Percentiles rank a stretch among this genome's conserved stretches.
phyloP scores from a whole-genome alignment of 2,797 vertebrate genomes.

The Coranthus polyacanthus region DNA sequence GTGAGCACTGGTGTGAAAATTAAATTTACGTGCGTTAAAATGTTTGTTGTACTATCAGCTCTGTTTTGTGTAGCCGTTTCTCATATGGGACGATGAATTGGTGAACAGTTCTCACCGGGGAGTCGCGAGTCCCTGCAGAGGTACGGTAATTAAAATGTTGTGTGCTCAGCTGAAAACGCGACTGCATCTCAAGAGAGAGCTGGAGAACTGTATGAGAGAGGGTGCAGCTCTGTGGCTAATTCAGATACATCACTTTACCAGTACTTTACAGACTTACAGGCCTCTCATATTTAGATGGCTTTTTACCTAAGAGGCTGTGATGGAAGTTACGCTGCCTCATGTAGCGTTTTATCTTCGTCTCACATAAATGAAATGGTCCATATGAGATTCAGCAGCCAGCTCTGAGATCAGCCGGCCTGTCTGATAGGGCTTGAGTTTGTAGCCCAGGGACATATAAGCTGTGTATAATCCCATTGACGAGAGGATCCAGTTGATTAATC shows the following conservation, averaged over 20 bases:
- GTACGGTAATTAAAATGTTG: conserved; percentile 83
- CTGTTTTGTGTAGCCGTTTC: conserved; percentile 56
- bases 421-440: conserved; percentile 27
- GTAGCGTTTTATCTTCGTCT: background rate
- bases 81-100: conserved; percentile 69
- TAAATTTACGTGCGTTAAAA: conserved; percentile 36
- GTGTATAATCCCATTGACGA: conserved; percentile 75
- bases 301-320: background rate
- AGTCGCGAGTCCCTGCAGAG: conserved; percentile 67
- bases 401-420: conserved; percentile 1
- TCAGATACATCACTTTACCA: background rate
- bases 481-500: conserved; percentile 82
- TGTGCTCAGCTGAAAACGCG: conserved; percentile 74
- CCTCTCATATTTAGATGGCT: background rate
- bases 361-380: conserved; percentile 7
- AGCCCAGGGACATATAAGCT: conserved; percentile 54
- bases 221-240: background rate
- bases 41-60: conserved; percentile 52
- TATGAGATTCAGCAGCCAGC: conserved; percentile 25
- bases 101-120: conserved; percentile 68
- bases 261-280: background rate
- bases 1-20: conserved; percentile 33
- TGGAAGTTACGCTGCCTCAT: background rate
- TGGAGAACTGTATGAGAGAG: conserved; percentile 9
- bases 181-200: conserved; percentile 53